phyloP scores from a whole-genome alignment of 1,140 invertebrate species.

The Thaumatotibia leucotreta region DNA sequence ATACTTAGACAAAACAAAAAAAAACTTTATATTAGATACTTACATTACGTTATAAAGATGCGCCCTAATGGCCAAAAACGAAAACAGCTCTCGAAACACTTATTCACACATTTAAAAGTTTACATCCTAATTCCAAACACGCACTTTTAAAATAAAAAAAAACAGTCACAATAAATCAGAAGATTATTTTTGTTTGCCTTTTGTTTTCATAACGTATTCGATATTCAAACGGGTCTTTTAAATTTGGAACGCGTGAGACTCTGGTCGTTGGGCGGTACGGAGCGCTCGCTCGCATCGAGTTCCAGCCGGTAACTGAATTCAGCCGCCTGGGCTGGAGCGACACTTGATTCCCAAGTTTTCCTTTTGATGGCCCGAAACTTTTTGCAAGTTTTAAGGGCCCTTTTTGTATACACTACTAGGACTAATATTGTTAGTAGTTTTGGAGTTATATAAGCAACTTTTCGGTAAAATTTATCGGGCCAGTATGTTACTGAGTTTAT shows the following conservation, averaged over 20 bases:
- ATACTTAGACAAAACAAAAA: neutral
- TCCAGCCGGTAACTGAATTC: neutral
- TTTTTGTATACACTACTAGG: no score
- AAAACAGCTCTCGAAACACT: neutral
- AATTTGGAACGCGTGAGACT: neutral
- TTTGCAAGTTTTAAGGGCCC: neutral
- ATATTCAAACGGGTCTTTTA: neutral
- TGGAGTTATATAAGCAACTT: no score
- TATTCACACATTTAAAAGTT: neutral
- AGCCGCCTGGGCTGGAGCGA: neutral
- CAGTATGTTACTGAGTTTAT: no score
- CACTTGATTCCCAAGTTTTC: neutral
- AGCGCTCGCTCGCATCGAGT: neutral
- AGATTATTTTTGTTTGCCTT: neutral
- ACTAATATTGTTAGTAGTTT: no score
- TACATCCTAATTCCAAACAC: neutral
- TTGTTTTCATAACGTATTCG: neutral
- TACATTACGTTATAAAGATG: constrained; percentile 1
- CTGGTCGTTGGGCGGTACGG: neutral
- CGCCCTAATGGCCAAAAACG: neutral
- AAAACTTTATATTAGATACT: neutral
- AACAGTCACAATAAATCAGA: neutral
- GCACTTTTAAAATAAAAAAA: neutral
- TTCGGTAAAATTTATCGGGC: no score
- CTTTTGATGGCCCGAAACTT: neutral